Percentiles rank a stretch among this genome's conserved stretches.
Conservation (phyloP, 2,797 vertebrate genomes). For the Tragelaphus oryx region DNA sequence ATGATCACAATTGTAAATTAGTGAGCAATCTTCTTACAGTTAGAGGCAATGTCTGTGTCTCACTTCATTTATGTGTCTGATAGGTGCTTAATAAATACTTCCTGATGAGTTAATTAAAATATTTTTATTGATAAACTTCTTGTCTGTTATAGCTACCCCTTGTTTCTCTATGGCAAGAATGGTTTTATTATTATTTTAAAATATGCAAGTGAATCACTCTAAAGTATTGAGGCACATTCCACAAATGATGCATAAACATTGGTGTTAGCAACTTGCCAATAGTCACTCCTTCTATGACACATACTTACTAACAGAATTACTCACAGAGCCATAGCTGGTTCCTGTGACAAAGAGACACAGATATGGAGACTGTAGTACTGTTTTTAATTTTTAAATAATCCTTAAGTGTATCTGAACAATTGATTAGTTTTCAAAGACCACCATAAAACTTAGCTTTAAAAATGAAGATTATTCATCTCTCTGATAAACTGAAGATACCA, state of each 20-base stretch:
- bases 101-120: background rate
- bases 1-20: background rate
- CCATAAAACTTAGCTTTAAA: background rate
- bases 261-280: background rate
- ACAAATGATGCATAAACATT: background rate
- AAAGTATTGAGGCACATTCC: background rate
- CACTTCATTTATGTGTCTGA: background rate
- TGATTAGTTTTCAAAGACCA: background rate
- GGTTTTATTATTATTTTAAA: background rate
- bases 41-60: background rate
- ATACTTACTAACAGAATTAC: background rate
- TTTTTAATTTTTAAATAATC: conserved; percentile 12
- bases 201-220: background rate
- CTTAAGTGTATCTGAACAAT: background rate
- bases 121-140: background rate
- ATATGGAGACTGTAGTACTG: background rate
- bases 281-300: background rate
- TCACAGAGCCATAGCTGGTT: background rate
- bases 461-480: background rate
- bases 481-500: background rate
- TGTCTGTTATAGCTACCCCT: background rate
- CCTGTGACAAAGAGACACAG: background rate
- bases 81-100: background rate
- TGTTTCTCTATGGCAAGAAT: background rate
- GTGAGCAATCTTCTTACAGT: background rate